These are phyloP conservation scores for Coptodon rendalli DNA, from an alignment of 2,113 vertebrate species.

Conservation along the genomic window DNA sequence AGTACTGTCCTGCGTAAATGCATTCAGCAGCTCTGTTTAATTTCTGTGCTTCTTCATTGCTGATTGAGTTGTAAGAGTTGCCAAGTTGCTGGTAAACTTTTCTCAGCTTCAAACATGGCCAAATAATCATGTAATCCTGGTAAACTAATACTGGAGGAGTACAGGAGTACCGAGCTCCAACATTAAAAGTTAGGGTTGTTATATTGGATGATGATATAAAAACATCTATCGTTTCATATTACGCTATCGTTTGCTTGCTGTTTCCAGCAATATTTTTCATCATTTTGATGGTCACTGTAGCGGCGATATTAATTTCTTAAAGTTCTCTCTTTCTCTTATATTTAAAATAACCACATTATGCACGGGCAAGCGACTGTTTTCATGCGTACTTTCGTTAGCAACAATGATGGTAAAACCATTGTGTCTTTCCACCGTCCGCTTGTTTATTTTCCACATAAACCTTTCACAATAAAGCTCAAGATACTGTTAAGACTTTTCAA, in stretches of 20 bases:
- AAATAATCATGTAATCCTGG: neutral
- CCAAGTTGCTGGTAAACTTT: neutral
- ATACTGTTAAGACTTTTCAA: neutral
- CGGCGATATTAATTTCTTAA: neutral
- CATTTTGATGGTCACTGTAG: neutral
- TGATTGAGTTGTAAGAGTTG: neutral
- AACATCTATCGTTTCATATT: neutral
- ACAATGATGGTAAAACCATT: neutral
- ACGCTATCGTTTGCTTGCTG: neutral
- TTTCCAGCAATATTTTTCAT: neutral
- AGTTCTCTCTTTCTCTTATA: neutral
- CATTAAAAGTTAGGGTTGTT: neutral
- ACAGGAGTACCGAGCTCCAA: neutral
- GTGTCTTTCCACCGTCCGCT: neutral
- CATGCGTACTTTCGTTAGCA: neutral
- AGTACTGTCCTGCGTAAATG: neutral
- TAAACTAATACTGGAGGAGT: neutral
- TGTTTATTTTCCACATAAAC: neutral
- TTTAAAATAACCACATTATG: neutral
- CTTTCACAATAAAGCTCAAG: neutral
- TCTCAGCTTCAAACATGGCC: neutral
- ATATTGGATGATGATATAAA: neutral
- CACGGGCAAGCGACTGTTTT: neutral
- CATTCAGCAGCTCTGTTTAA: neutral
- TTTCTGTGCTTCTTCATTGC: neutral